A percentile compares a stretch with the other conserved stretches of the same genome.
Evolutionary conservation across 2,113 vertebrate genomes (phyloP).

Genomic region (Cichladusa arquata): DNA sequence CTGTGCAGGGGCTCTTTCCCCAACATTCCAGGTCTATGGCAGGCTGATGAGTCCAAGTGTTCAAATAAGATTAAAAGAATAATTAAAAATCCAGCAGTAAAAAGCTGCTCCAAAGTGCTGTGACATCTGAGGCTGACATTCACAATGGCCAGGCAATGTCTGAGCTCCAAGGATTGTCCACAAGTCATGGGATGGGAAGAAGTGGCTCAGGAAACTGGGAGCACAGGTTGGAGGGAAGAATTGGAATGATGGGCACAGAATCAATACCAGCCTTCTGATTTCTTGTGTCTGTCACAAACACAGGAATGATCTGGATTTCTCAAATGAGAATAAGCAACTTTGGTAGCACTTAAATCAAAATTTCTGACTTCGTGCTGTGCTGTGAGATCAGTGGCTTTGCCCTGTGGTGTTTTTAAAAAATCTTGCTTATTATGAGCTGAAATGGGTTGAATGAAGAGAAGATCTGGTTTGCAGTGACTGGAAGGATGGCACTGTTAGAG

Average conservation of each 20-base stretch:
- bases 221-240: not conserved
- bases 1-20: not conserved
- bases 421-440: not conserved
- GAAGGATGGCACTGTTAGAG: not conserved
- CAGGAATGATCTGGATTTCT: not conserved
- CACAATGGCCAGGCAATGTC: not conserved
- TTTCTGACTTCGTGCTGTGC: not conserved
- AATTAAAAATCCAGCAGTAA: not conserved
- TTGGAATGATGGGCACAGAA: not conserved
- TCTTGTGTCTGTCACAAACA: not conserved
- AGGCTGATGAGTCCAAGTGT: not conserved
- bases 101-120: not conserved
- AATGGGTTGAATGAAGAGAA: not conserved
- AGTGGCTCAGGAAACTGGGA: not conserved
- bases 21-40: not conserved
- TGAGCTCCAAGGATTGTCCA: not conserved
- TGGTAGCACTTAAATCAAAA: not conserved
- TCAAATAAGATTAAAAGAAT: not conserved
- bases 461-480: not conserved
- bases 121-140: not conserved
- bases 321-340: not conserved
- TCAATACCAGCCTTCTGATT: not conserved
- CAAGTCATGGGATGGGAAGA: not conserved
- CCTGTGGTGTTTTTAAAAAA: not conserved
- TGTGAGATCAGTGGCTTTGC: not conserved